Evolutionary conservation across 2,113 vertebrate genomes (phyloP).

Genomic region (Garra rufa): DNA sequence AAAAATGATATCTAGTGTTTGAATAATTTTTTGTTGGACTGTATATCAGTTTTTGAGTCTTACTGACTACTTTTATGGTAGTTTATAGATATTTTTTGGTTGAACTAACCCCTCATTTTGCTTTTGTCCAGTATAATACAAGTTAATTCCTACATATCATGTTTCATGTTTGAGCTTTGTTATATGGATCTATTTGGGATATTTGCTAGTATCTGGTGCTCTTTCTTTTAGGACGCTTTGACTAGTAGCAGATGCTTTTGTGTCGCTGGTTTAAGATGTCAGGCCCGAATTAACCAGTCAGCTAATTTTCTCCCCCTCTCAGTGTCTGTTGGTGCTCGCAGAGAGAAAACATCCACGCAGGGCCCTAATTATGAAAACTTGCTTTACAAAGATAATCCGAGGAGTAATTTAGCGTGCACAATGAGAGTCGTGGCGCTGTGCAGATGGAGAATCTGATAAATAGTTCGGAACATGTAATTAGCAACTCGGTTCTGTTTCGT

Average conservation of each 20-base stretch:
- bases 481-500: constrained; percentile 95
- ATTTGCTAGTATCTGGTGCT: background rate
- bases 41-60: too few relatives aligned
- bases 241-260: constrained; percentile 33
- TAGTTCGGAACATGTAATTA: constrained; percentile 99
- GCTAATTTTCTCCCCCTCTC: constrained; percentile 62
- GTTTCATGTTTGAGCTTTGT: background rate
- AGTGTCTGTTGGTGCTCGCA: constrained; percentile 68
- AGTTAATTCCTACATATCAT: background rate
- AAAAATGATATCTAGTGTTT: too few relatives aligned
- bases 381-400: constrained; percentile 99
- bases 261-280: constrained; percentile 62
- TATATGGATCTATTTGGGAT: background rate
- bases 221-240: background rate
- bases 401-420: constrained; percentile 99
- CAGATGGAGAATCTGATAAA: constrained; percentile 99
- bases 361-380: constrained; percentile 98
- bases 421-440: constrained; percentile 86
- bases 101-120: too few relatives aligned
- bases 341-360: constrained; percentile 89
- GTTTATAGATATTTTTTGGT: too few relatives aligned
- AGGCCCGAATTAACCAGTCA: constrained; percentile 71
- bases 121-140: too few relatives aligned
- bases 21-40: too few relatives aligned
- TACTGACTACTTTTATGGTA: too few relatives aligned